Evolutionary conservation across 1,140 invertebrate genomes (phyloP).

Genomic region (Onthophagus taurus): DNA sequence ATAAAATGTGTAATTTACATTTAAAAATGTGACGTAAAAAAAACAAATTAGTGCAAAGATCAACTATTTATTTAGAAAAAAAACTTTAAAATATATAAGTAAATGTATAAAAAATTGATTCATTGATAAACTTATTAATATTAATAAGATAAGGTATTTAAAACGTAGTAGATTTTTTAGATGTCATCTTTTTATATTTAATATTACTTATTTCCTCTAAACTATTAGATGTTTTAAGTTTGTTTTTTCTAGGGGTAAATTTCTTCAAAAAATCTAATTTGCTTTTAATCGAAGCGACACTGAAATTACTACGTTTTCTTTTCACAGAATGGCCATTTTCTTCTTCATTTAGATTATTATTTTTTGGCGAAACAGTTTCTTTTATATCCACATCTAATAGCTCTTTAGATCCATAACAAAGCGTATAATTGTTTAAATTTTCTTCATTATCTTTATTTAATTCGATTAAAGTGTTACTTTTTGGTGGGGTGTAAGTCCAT

Average conservation of each 20-base stretch:
- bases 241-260: conserved; percentile 4
- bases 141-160: neutral
- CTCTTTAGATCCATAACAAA: conserved; percentile 1
- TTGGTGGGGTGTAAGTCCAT: conserved; percentile 14
- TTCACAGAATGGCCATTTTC: neutral
- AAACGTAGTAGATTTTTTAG: conserved; percentile 5
- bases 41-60: no score
- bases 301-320: conserved; percentile 5
- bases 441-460: neutral
- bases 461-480: neutral
- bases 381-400: conserved; percentile 4
- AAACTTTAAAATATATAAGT: no score
- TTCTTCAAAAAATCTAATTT: conserved; percentile 10
- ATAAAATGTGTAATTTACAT: no score
- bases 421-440: no score
- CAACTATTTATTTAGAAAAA: no score
- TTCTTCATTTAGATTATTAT: neutral
- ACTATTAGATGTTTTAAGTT: conserved; percentile 4
- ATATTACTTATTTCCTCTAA: conserved; percentile 3
- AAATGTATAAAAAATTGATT: no score
- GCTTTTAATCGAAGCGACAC: conserved; percentile 3
- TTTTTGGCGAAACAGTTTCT: conserved; percentile 1
- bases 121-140: no score
- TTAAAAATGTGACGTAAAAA: no score
- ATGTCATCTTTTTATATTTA: conserved; percentile 14